Percentiles rank a stretch among this genome's conserved stretches.
Evolutionary conservation across 1,140 invertebrate genomes (phyloP).

Genomic region (Formica selysi): DNA sequence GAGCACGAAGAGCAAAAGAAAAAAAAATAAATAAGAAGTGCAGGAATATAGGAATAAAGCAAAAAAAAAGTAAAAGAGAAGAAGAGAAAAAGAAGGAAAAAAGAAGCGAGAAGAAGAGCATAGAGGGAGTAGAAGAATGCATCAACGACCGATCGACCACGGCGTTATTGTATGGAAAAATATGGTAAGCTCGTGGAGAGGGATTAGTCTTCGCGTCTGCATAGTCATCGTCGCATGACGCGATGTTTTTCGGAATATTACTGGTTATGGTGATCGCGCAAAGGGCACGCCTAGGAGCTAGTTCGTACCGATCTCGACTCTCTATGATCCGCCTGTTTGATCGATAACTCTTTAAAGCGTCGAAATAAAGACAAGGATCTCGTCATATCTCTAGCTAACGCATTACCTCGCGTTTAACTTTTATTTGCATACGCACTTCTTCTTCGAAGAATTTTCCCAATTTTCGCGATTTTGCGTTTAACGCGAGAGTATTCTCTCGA

Average conservation of each 20-base stretch:
- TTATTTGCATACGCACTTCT: neutral
- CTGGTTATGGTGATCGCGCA: conserved; percentile 77
- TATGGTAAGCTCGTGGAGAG: conserved; percentile 76
- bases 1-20: neutral
- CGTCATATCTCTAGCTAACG: neutral
- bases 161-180: conserved; percentile 78
- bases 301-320: conserved; percentile 30
- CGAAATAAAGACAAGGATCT: neutral
- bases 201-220: conserved; percentile 73
- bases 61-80: conserved; percentile 36
- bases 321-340: neutral
- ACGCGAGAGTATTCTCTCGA: neutral
- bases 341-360: neutral
- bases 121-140: conserved; percentile 48
- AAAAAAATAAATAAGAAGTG: conserved; percentile 2
- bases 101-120: conserved; percentile 8
- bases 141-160: conserved; percentile 57
- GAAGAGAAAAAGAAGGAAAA: conserved; percentile 13
- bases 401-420: neutral
- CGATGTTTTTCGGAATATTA: conserved; percentile 74
- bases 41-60: too few species aligned
- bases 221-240: conserved; percentile 73
- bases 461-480: neutral
- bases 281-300: conserved; percentile 78
- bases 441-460: neutral